Conservation (phyloP, 1,140 invertebrate genomes). For the Rhopalosiphum padi region DNA sequence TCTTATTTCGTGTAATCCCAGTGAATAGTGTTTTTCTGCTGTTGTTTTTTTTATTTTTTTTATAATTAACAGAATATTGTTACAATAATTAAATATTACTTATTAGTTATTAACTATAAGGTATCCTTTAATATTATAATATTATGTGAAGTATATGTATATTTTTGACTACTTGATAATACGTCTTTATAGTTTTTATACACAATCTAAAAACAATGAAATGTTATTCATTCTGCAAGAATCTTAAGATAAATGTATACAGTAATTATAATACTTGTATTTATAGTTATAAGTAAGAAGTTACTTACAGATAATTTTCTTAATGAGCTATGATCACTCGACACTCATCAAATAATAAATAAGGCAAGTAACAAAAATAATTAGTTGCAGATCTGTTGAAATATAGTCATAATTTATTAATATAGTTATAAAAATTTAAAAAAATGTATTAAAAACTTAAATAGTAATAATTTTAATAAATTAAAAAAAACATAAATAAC, state of each 20-base stretch:
- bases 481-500: not conserved
- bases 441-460: not conserved
- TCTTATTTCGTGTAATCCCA: too few relatives aligned
- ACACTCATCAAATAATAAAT: not conserved
- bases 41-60: not conserved
- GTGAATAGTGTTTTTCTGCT: not conserved
- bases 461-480: not conserved
- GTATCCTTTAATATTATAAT: not conserved
- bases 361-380: not conserved
- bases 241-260: not conserved
- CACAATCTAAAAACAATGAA: too few relatives aligned
- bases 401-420: not conserved
- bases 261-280: too few relatives aligned
- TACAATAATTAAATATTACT: not conserved
- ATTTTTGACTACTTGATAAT: not conserved
- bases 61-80: not conserved
- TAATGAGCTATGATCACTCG: not conserved
- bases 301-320: not conserved
- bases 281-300: too few relatives aligned
- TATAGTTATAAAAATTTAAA: not conserved
- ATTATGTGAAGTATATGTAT: not conserved
- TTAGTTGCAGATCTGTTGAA: not conserved
- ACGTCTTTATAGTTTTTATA: too few relatives aligned
- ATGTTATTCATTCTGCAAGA: too few relatives aligned
- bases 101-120: not conserved